phyloP scores from a whole-genome alignment of 2,888 invertebrate genomes.

The Eristalis pertinax region DNA sequence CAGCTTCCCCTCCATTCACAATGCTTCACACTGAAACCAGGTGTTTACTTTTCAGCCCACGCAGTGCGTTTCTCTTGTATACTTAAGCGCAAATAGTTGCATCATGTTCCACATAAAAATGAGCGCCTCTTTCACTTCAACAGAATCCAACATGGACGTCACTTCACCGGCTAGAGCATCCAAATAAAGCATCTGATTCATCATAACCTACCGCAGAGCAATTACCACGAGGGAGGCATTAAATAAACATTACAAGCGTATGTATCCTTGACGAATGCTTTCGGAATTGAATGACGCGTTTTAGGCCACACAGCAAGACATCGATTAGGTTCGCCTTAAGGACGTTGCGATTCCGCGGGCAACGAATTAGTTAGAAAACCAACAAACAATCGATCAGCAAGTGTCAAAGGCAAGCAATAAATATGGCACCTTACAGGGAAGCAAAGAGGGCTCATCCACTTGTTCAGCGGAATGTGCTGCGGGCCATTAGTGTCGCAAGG shows the following conservation, averaged over 20 bases:
- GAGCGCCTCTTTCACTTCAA: not conserved
- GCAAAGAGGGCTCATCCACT: not conserved
- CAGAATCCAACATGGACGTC: not conserved
- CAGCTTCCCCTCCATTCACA: not conserved
- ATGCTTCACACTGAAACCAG: not conserved
- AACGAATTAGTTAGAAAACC: slow-evolving; percentile 3
- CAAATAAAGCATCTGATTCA: slow-evolving; percentile 25
- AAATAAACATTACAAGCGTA: not conserved
- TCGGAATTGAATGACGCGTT: slow-evolving; percentile 9
- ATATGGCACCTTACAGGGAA: not conserved
- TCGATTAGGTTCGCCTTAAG: slow-evolving; percentile 16
- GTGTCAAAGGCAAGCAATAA: not conserved
- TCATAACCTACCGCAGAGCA: not conserved
- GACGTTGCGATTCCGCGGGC: slow-evolving; percentile 4
- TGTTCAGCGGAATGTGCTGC: not conserved
- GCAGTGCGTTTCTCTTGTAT: not conserved
- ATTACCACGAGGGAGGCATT: not conserved
- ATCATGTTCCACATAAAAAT: not conserved
- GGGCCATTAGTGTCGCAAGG: not conserved
- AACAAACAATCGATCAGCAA: slow-evolving; percentile 39
- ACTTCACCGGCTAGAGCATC: not conserved
- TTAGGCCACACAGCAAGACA: not conserved
- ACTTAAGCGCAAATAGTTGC: not conserved
- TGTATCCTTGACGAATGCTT: not conserved
- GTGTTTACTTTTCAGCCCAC: not conserved